Evolutionary conservation across 2,113 vertebrate genomes (phyloP).

Genomic region (Hoplias malabaricus): DNA sequence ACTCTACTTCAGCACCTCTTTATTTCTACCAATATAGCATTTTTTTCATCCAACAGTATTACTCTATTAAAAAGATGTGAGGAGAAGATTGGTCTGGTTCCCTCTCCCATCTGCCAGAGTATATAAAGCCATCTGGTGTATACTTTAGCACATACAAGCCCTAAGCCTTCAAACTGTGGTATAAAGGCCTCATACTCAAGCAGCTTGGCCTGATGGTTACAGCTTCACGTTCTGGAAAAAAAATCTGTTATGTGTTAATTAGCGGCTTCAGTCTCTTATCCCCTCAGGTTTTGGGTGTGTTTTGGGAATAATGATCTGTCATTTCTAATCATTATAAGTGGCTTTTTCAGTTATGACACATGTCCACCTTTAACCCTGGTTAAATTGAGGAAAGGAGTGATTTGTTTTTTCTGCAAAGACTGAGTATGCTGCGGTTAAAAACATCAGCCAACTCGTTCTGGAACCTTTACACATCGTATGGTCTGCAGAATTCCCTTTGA

Average conservation of each 20-base stretch:
- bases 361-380: not conserved
- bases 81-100: not conserved
- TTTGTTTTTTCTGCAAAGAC: not conserved
- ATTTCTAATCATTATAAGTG: slow-evolving; percentile 9
- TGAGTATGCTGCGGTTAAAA: not conserved
- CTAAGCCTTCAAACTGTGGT: not conserved
- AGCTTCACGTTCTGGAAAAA: slow-evolving; percentile 11
- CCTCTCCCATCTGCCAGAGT: not conserved
- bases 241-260: not conserved
- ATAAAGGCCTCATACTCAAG: not conserved
- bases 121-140: slow-evolving; percentile 34
- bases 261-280: not conserved
- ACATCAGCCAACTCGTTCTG: not conserved
- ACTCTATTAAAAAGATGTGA: not conserved
- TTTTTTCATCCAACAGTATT: not conserved
- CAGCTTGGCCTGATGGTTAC: slow-evolving; percentile 18
- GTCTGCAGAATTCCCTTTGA: not conserved
- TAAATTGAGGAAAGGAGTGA: not conserved
- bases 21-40: not conserved
- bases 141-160: not conserved
- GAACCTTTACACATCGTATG: not conserved
- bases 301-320: not conserved
- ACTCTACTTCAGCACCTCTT: not conserved
- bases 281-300: not conserved
- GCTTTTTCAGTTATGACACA: not conserved